Conservation (phyloP, 2,797 vertebrate species). For the Salmo trutta region DNA sequence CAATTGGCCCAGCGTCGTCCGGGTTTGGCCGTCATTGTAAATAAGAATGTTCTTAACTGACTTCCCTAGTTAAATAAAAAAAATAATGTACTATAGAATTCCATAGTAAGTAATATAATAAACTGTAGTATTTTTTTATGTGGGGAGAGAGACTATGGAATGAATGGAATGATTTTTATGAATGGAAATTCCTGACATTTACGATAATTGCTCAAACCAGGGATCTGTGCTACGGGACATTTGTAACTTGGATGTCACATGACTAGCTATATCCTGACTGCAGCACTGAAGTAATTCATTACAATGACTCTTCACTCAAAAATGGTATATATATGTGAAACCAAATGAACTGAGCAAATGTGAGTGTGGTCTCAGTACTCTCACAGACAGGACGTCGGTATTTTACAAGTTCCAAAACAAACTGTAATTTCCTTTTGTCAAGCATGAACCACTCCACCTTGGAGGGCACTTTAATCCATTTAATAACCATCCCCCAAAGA, state of each 20-base stretch:
- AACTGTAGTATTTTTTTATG: too few relatives aligned
- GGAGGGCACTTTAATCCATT: conserved; percentile 4
- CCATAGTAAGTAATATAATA: too few relatives aligned
- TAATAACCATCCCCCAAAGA: not conserved
- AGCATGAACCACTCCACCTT: conserved; percentile 1
- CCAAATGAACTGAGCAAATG: not conserved
- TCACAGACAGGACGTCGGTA: not conserved
- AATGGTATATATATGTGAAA: not conserved
- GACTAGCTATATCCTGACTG: not conserved
- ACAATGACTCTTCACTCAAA: not conserved
- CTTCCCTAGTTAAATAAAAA: too few relatives aligned
- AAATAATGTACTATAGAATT: too few relatives aligned
- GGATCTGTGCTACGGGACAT: not conserved
- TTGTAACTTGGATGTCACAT: not conserved
- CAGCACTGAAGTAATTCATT: not conserved
- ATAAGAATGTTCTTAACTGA: too few relatives aligned
- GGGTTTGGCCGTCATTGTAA: too few relatives aligned
- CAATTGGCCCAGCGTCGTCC: too few relatives aligned
- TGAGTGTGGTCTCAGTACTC: not conserved
- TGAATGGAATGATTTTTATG: not conserved
- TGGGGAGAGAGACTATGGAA: not conserved
- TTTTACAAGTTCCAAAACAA: conserved; percentile 11
- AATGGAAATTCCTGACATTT: not conserved
- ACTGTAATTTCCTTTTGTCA: conserved; percentile 10
- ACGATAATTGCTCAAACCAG: not conserved